Percentiles rank a stretch among this genome's conserved stretches.
phyloP scores from a whole-genome alignment of 2,888 invertebrate genomes.

The Noctua comes region DNA sequence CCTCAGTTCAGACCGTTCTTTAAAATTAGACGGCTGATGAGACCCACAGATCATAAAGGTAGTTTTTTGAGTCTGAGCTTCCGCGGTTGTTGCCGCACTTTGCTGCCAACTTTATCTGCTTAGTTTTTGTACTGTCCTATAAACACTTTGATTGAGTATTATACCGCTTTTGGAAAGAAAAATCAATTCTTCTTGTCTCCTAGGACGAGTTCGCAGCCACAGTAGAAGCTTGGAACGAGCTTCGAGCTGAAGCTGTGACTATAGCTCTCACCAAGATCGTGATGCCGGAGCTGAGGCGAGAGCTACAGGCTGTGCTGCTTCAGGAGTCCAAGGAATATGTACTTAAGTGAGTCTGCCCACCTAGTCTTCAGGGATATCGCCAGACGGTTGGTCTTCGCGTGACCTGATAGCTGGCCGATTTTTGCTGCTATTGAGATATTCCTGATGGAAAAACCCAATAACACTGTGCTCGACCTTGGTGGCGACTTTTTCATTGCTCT shows the following conservation, averaged over 20 bases:
- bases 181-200: background rate
- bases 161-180: background rate
- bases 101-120: background rate
- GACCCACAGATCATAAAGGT: background rate
- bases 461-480: no score
- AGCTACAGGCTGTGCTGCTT: constrained; percentile 94
- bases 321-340: constrained; percentile 97
- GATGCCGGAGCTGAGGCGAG: constrained; percentile 96
- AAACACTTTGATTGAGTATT: background rate
- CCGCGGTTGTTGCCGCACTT: background rate
- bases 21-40: background rate
- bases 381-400: background rate
- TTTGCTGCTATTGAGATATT: background rate
- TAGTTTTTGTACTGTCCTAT: background rate
- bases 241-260: constrained; percentile 96
- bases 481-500: background rate
- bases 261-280: constrained; percentile 96
- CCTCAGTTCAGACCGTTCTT: background rate
- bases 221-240: constrained; percentile 98
- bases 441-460: background rate
- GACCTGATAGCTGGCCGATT: background rate
- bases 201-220: constrained; percentile 98
- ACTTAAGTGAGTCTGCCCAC: constrained; percentile 87
- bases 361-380: background rate
- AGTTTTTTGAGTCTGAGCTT: background rate